These are phyloP conservation scores for Blastobasis adustella DNA, from an alignment of 2,888 invertebrate genomes.

Conservation along the genomic window DNA sequence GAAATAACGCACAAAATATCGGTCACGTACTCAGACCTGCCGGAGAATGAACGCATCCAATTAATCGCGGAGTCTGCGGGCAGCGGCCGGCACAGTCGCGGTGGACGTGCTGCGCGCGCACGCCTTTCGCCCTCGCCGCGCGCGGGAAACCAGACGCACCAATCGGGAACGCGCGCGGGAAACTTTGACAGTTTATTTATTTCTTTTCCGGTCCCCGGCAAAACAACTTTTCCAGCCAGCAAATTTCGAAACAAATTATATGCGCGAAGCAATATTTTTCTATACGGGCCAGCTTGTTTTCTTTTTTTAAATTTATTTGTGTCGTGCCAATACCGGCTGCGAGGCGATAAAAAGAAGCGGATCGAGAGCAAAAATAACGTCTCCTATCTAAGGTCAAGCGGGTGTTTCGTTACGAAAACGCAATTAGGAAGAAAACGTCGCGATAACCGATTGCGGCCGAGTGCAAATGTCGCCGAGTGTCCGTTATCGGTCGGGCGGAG, in stretches of 20 bases:
- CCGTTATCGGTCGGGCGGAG: neutral
- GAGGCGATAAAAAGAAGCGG: too few relatives aligned
- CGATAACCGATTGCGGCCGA: slow-evolving; percentile 61
- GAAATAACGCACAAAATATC: slow-evolving; percentile 71
- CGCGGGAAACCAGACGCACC: slow-evolving; percentile 30
- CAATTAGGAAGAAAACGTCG: slow-evolving; percentile 48
- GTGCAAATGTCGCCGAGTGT: slow-evolving; percentile 56
- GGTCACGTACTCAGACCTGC: slow-evolving; percentile 57
- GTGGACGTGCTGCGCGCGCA: slow-evolving; percentile 57
- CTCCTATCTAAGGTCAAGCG: slow-evolving; percentile 45
- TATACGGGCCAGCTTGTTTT: too few relatives aligned
- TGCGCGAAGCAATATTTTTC: too few relatives aligned
- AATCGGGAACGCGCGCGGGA: too few relatives aligned
- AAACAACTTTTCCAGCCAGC: too few relatives aligned
- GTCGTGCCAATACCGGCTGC: too few relatives aligned
- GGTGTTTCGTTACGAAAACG: slow-evolving; percentile 18
- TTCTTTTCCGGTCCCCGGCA: too few relatives aligned
- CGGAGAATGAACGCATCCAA: slow-evolving; percentile 54
- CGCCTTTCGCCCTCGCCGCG: slow-evolving; percentile 54
- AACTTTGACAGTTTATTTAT: too few relatives aligned
- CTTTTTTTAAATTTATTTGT: too few relatives aligned
- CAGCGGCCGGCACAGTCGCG: slow-evolving; percentile 54
- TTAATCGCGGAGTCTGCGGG: slow-evolving; percentile 50
- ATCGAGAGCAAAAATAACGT: slow-evolving; percentile 12
- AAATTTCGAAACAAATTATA: too few relatives aligned